Percentiles rank a stretch among this genome's conserved stretches.
Evolutionary conservation across 1,140 invertebrate species (phyloP).

Genomic region (Drosophila yakuba): DNA sequence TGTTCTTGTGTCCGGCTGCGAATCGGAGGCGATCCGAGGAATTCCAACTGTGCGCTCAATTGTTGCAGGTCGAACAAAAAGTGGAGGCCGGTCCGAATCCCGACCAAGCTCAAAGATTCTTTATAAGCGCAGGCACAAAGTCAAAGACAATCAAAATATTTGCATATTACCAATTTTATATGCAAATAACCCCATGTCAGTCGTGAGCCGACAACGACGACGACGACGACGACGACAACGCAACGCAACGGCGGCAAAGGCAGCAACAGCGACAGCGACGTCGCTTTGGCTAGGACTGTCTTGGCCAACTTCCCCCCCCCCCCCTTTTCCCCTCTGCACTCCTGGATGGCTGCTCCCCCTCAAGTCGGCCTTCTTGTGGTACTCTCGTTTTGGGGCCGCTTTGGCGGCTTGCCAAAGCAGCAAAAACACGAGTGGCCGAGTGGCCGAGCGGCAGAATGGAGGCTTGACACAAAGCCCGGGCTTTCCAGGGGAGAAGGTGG

Average conservation of each 20-base stretch:
- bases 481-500: slow-evolving; percentile 11
- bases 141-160: slow-evolving; percentile 84
- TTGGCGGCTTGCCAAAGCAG: slow-evolving; percentile 67
- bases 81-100: slow-evolving; percentile 36
- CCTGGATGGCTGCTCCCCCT: slow-evolving; percentile 1
- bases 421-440: slow-evolving; percentile 42
- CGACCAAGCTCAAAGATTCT: slow-evolving; percentile 76
- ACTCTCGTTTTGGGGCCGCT: slow-evolving; percentile 69
- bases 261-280: slow-evolving; percentile 40
- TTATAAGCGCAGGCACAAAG: slow-evolving; percentile 82
- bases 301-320: slow-evolving; percentile 18
- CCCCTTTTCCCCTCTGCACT: not conserved
- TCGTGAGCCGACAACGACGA: slow-evolving; percentile 69
- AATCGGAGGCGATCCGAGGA: slow-evolving; percentile 57
- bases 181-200: slow-evolving; percentile 79
- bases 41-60: slow-evolving; percentile 79
- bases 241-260: slow-evolving; percentile 32
- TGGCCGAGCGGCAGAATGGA: slow-evolving; percentile 11
- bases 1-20: slow-evolving; percentile 41
- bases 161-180: slow-evolving; percentile 83
- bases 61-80: slow-evolving; percentile 49
- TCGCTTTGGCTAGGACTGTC: slow-evolving; percentile 59
- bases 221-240: too few species aligned
- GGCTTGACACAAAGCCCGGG: slow-evolving; percentile 62
- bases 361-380: slow-evolving; percentile 2